These are phyloP conservation scores for Halichondria panicea DNA, from an alignment of 37 sponge, comb jelly and placozoan species.

Conservation along the genomic window DNA sequence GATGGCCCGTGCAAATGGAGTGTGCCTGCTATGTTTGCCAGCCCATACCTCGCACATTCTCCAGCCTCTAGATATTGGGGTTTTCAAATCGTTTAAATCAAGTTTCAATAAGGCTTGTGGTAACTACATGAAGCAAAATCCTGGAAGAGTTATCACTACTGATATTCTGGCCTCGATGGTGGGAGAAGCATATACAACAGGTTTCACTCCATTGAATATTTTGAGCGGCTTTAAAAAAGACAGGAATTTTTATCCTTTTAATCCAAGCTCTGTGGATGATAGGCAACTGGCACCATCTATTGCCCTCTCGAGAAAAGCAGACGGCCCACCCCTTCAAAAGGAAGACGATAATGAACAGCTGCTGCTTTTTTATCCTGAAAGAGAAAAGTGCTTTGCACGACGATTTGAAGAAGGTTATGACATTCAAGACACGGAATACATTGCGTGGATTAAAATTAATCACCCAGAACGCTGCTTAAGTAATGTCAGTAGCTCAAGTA, in stretches of 20 bases:
- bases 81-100: constrained; percentile 40
- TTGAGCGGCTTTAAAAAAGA: neutral
- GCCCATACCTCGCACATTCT: constrained; percentile 49
- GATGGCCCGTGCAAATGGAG: constrained; percentile 30
- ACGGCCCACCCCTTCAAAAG: neutral
- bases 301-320: neutral
- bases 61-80: constrained; percentile 38
- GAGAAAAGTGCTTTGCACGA: neutral
- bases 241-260: too few species aligned
- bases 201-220: neutral
- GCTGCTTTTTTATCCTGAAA: neutral
- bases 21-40: constrained; percentile 37
- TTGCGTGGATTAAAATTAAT: constrained; percentile 25
- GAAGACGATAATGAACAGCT: neutral
- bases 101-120: constrained; percentile 33
- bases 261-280: neutral
- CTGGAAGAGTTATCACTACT: constrained; percentile 7
- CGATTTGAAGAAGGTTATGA: neutral
- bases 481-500: neutral
- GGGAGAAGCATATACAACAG: neutral
- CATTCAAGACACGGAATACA: neutral
- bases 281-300: neutral
- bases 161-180: neutral
- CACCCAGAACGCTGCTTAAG: constrained; percentile 34
- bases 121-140: constrained; percentile 15